Evolutionary conservation across 1,140 invertebrate species (phyloP).

Genomic region (Mactra quadrangularis): DNA sequence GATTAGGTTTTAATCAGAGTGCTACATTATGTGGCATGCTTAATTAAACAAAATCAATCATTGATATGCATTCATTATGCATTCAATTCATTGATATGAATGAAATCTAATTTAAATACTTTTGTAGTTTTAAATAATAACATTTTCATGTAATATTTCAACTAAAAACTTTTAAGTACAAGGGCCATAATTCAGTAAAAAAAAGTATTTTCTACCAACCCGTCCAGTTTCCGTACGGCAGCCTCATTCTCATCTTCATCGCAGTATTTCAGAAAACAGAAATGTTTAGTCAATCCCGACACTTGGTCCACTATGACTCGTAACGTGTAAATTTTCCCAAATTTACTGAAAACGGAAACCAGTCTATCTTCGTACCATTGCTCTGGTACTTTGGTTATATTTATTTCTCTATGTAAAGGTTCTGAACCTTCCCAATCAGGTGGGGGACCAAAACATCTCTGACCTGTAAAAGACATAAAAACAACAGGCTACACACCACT

Average conservation of each 20-base stretch:
- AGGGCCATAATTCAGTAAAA: too few relatives aligned
- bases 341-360: slow-evolving; percentile 89
- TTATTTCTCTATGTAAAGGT: slow-evolving; percentile 87
- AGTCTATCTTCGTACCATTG: slow-evolving; percentile 91
- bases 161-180: too few relatives aligned
- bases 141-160: too few relatives aligned
- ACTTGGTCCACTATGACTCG: slow-evolving; percentile 93
- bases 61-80: too few relatives aligned
- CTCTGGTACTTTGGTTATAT: slow-evolving; percentile 91
- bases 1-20: too few relatives aligned
- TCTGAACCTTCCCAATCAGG: slow-evolving; percentile 82
- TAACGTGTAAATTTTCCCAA: slow-evolving; percentile 88
- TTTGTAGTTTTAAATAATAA: too few relatives aligned
- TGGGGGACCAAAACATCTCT: slow-evolving; percentile 85
- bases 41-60: too few relatives aligned
- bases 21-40: too few relatives aligned
- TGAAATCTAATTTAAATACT: too few relatives aligned
- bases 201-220: too few relatives aligned
- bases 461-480: slow-evolving; percentile 81
- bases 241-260: slow-evolving; percentile 86
- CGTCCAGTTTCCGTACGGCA: slow-evolving; percentile 86
- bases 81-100: too few relatives aligned
- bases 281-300: slow-evolving; percentile 90
- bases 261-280: slow-evolving; percentile 90
- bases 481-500: background rate